Percentiles rank a stretch among this genome's conserved stretches.
Evolutionary conservation across 2,888 invertebrate species (phyloP).

Genomic region (Podotricha telesiphe): DNA sequence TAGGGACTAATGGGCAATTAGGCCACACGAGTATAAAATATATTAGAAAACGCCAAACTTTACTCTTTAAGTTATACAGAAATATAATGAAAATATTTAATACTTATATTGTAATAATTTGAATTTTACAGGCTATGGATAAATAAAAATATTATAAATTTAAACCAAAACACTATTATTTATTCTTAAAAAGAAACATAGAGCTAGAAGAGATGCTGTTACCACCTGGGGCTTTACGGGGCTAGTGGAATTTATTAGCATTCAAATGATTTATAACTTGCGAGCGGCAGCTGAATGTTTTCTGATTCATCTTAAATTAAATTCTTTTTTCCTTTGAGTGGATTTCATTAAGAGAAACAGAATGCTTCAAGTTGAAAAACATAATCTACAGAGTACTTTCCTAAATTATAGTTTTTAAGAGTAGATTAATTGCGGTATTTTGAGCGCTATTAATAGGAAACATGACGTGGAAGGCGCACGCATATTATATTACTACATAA

Average conservation of each 20-base stretch:
- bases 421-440: slow-evolving; percentile 1
- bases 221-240: slow-evolving; percentile 72
- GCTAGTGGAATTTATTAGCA: slow-evolving; percentile 83
- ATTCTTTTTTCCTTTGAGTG: slow-evolving; percentile 82
- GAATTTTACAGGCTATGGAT: no score
- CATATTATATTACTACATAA: slow-evolving; percentile 9
- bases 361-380: slow-evolving; percentile 77
- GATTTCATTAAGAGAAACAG: slow-evolving; percentile 81
- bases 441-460: background rate
- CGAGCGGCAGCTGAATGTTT: slow-evolving; percentile 81
- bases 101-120: slow-evolving; percentile 46
- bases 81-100: slow-evolving; percentile 74
- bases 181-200: slow-evolving; percentile 75
- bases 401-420: slow-evolving; percentile 16
- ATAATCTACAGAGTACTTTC: slow-evolving; percentile 59
- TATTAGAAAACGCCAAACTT: slow-evolving; percentile 11
- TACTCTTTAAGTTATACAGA: slow-evolving; percentile 10
- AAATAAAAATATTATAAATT: slow-evolving; percentile 52
- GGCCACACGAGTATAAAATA: slow-evolving; percentile 19
- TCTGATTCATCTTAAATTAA: slow-evolving; percentile 83
- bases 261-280: slow-evolving; percentile 84
- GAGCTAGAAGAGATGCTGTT: slow-evolving; percentile 75
- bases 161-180: slow-evolving; percentile 78
- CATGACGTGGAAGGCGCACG: background rate
- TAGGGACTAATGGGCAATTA: slow-evolving; percentile 30